These are phyloP conservation scores for Rhamphomyia laevipes DNA, from an alignment of 2,888 invertebrate genomes.

Conservation along the genomic window DNA sequence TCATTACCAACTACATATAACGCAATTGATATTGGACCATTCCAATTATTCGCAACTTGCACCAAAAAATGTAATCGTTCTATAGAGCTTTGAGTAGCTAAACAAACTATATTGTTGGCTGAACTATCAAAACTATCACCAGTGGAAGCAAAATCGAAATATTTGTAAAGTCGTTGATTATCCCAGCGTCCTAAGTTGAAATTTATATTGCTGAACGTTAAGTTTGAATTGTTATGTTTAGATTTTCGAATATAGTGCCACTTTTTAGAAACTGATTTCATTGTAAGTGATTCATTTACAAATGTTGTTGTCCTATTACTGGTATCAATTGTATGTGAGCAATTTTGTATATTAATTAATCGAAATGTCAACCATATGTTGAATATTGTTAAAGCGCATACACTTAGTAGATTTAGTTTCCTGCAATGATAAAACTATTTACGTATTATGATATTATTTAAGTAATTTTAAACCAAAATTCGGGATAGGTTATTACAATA, in stretches of 20 bases:
- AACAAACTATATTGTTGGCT: conserved; percentile 45
- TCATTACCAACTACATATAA: conserved; percentile 67
- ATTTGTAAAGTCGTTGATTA: conserved; percentile 51
- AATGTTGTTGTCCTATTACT: neutral
- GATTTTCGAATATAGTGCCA: neutral
- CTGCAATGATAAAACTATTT: no score
- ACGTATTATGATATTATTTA: no score
- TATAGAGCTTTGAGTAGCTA: conserved; percentile 78
- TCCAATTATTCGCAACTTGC: conserved; percentile 71
- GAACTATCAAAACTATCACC: conserved; percentile 48
- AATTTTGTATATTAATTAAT: neutral
- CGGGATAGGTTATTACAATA: no score
- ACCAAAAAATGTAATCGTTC: conserved; percentile 69
- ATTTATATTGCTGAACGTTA: conserved; percentile 48
- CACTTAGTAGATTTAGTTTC: no score
- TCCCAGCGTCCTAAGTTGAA: conserved; percentile 65
- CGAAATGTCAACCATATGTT: neutral
- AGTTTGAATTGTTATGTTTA: conserved; percentile 1
- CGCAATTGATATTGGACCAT: conserved; percentile 73
- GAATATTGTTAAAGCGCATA: no score
- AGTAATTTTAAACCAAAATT: no score
- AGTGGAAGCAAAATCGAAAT: conserved; percentile 59
- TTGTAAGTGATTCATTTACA: neutral
- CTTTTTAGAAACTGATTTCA: no score
- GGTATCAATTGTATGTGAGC: neutral